Conservation (phyloP, 2,888 invertebrate genomes). For the Apotomis turbidana region DNA sequence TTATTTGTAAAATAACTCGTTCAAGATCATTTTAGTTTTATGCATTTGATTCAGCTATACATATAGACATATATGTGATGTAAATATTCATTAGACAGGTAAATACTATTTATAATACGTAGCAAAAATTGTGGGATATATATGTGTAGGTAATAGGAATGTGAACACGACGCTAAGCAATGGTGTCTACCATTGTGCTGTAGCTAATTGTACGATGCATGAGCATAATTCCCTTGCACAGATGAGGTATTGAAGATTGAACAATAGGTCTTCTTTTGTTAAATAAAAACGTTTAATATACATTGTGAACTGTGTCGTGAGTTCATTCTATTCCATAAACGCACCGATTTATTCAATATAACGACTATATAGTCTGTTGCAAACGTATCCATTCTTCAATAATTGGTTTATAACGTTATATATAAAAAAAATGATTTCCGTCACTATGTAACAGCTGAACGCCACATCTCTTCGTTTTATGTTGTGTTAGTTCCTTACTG, state of each 20-base stretch:
- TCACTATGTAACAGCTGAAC: too few species aligned
- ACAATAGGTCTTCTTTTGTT: not conserved
- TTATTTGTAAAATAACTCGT: slow-evolving; percentile 54
- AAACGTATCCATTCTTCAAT: too few species aligned
- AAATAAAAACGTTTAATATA: not conserved
- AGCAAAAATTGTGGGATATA: not conserved
- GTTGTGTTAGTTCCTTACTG: not conserved
- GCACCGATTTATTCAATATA: not conserved
- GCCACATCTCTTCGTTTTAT: not conserved
- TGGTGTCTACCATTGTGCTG: too few species aligned
- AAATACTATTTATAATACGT: too few species aligned
- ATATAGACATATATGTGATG: not conserved
- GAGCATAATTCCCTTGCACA: too few species aligned
- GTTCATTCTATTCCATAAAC: not conserved
- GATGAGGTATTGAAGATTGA: not conserved
- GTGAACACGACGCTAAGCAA: too few species aligned
- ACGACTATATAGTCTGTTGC: not conserved
- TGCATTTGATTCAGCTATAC: not conserved
- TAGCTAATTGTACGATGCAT: too few species aligned
- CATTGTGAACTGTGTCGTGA: slow-evolving; percentile 2
- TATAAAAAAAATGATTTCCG: too few species aligned
- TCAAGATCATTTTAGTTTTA: slow-evolving; percentile 59
- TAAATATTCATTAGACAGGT: not conserved
- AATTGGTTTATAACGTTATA: too few species aligned
- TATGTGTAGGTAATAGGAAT: too few species aligned